Percentiles rank a stretch among this genome's conserved stretches.
These are phyloP conservation scores for Coenonympha arcania DNA, from an alignment of 2,888 invertebrate species.

Conservation along the genomic window DNA sequence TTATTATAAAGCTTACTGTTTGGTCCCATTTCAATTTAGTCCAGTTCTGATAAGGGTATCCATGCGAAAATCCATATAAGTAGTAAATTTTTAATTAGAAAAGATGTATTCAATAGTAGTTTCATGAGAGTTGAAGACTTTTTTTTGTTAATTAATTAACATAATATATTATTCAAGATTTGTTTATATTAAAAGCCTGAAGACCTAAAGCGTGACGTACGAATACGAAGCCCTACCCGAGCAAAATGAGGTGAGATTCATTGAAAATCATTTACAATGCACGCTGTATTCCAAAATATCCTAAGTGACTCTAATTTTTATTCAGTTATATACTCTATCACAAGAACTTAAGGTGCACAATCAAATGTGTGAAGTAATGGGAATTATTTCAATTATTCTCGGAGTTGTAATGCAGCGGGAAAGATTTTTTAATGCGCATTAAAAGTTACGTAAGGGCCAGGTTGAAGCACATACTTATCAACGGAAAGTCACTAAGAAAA, in stretches of 20 bases:
- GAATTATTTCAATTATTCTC: not conserved
- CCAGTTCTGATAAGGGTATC: too few species aligned
- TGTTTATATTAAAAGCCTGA: constrained; percentile 1
- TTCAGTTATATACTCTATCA: not conserved
- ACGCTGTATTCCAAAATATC: not conserved
- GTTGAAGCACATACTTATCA: not conserved
- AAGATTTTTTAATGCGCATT: not conserved
- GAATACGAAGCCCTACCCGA: constrained; percentile 19
- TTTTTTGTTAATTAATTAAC: too few species aligned
- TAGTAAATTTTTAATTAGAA: too few species aligned
- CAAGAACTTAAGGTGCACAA: not conserved
- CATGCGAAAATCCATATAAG: too few species aligned
- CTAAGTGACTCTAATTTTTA: not conserved
- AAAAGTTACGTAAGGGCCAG: not conserved
- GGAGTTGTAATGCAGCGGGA: not conserved
- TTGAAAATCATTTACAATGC: constrained; percentile 21
- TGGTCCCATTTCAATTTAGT: too few species aligned
- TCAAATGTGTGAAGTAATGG: not conserved
- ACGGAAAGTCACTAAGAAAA: not conserved
- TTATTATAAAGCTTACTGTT: too few species aligned
- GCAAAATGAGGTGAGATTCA: constrained; percentile 18
- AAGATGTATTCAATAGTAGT: too few species aligned
- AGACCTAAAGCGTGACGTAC: constrained; percentile 14
- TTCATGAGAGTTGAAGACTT: too few species aligned
- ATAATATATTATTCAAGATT: constrained; percentile 10